Evolutionary conservation across 2,888 invertebrate species (phyloP).

Genomic region (Homarus gammarus): DNA sequence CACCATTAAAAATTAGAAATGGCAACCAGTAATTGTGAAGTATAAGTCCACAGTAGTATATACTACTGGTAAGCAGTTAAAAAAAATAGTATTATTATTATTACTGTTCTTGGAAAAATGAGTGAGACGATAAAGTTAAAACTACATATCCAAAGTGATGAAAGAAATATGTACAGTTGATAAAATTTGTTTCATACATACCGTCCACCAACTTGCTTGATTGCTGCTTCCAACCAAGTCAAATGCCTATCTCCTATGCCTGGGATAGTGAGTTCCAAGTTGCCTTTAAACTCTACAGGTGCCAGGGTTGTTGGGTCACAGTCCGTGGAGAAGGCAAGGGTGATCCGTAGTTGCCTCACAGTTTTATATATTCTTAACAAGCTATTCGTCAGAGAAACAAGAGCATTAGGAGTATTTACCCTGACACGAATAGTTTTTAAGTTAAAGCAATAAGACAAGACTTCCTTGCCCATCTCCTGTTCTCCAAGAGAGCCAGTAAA

Average conservation of each 20-base stretch:
- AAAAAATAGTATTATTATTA: too few species aligned
- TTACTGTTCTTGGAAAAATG: too few species aligned
- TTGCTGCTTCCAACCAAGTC: constrained; percentile 22
- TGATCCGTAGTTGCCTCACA: constrained; percentile 22
- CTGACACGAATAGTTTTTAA: constrained; percentile 41
- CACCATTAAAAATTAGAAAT: too few species aligned
- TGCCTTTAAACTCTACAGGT: background rate
- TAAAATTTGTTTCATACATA: background rate
- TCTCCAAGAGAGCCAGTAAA: constrained; percentile 55
- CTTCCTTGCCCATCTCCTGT: constrained; percentile 6
- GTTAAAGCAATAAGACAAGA: constrained; percentile 42
- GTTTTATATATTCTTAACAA: constrained; percentile 16
- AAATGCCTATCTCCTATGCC: constrained; percentile 24
- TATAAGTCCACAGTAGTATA: too few species aligned
- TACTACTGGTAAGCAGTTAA: too few species aligned
- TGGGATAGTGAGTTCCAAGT: constrained; percentile 21
- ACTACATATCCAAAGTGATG: too few species aligned
- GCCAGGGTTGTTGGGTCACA: background rate
- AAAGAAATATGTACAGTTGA: background rate
- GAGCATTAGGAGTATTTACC: background rate
- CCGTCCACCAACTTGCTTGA: background rate
- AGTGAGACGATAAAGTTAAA: too few species aligned
- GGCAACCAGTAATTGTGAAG: too few species aligned
- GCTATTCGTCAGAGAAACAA: constrained; percentile 15
- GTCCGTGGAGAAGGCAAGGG: constrained; percentile 1